Conservation (phyloP, 1,140 invertebrate genomes). For the Yoshiicerus persimilis region DNA sequence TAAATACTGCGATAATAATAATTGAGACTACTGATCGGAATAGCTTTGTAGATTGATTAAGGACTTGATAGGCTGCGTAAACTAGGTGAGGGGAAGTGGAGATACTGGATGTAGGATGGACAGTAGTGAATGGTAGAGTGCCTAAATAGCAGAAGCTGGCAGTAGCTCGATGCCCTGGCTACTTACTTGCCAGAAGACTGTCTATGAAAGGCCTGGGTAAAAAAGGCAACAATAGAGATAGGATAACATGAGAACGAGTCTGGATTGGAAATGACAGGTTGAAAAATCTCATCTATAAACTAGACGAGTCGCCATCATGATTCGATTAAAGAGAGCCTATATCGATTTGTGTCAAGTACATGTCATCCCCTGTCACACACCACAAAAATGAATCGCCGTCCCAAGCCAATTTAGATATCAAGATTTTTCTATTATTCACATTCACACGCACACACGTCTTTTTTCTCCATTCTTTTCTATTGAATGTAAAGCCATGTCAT, state of each 20-base stretch:
- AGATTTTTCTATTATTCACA: slow-evolving; percentile 46
- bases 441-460: slow-evolving; percentile 18
- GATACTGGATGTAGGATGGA: no score
- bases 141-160: no score
- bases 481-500: neutral
- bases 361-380: slow-evolving; percentile 43
- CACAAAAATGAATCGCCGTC: slow-evolving; percentile 31
- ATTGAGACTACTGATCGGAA: no score
- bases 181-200: neutral
- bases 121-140: no score
- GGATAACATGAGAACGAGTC: neutral
- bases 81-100: no score
- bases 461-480: neutral
- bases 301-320: slow-evolving; percentile 36
- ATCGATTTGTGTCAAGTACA: slow-evolving; percentile 46
- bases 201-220: neutral
- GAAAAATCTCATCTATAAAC: slow-evolving; percentile 43
- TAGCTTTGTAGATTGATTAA: no score
- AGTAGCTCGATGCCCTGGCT: no score
- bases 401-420: slow-evolving; percentile 45
- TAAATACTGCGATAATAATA: neutral
- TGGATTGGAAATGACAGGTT: slow-evolving; percentile 36
- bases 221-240: neutral
- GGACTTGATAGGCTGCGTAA: no score
- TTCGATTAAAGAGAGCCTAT: slow-evolving; percentile 34